Evolutionary conservation across 1,140 invertebrate genomes (phyloP).

Genomic region (Eumeta japonica): DNA sequence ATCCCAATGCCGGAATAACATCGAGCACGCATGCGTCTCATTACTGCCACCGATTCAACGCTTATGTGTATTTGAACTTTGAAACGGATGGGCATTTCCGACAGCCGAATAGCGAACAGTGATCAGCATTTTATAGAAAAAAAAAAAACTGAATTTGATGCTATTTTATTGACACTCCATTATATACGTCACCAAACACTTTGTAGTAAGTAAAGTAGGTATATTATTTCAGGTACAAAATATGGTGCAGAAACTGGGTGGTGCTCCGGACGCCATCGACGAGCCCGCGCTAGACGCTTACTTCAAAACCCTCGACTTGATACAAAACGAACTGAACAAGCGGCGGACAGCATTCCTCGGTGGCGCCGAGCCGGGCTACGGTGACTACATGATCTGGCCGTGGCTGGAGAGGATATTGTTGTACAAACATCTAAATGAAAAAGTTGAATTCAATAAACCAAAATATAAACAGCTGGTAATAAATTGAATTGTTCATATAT

Average conservation of each 20-base stretch:
- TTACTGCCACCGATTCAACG: no score
- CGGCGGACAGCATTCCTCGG: slow-evolving; percentile 69
- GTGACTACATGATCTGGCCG: slow-evolving; percentile 87
- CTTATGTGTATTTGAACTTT: no score
- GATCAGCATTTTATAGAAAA: no score
- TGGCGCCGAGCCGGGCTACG: slow-evolving; percentile 69
- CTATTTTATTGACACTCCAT: no score
- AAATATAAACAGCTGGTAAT: slow-evolving; percentile 40
- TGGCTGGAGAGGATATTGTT: slow-evolving; percentile 74
- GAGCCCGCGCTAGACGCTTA: slow-evolving; percentile 26
- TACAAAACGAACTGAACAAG: slow-evolving; percentile 67
- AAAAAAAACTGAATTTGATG: no score
- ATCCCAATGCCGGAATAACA: no score
- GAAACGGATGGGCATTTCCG: no score
- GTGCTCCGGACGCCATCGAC: slow-evolving; percentile 22
- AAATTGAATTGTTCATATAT: slow-evolving; percentile 9
- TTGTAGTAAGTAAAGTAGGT: background rate
- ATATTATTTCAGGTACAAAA: slow-evolving; percentile 23
- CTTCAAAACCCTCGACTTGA: slow-evolving; percentile 59
- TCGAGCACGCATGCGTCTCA: no score
- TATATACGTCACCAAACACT: background rate
- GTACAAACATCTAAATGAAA: slow-evolving; percentile 59
- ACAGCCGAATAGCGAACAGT: no score
- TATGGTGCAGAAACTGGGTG: slow-evolving; percentile 25
- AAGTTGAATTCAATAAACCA: slow-evolving; percentile 54